These are phyloP conservation scores for Hippoglossus hippoglossus DNA, from an alignment of 2,797 vertebrate species.

Conservation along the genomic window DNA sequence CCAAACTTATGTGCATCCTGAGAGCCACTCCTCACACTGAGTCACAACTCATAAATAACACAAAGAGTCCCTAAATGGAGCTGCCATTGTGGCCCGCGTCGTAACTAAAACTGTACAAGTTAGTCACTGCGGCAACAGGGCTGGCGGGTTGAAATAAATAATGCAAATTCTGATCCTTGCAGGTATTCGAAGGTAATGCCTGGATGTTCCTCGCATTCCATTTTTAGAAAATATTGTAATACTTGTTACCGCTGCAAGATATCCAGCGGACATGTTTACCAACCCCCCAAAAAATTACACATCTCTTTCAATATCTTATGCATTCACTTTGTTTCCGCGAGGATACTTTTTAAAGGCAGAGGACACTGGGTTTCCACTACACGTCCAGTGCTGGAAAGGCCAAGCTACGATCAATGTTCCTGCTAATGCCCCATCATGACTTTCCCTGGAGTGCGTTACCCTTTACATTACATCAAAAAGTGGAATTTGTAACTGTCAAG, in stretches of 20 bases:
- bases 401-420: constrained; percentile 1
- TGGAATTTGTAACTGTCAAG: background rate
- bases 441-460: background rate
- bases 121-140: background rate
- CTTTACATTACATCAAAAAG: constrained; percentile 6
- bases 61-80: constrained; percentile 7
- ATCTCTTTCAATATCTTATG: constrained; percentile 2
- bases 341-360: background rate
- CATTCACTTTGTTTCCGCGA: background rate
- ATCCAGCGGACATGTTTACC: background rate
- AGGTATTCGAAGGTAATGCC: background rate
- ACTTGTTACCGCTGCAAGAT: background rate
- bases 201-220: background rate
- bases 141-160: background rate
- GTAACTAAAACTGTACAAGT: constrained; percentile 15
- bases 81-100: constrained; percentile 14
- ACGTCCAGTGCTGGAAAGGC: constrained; percentile 4
- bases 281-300: background rate
- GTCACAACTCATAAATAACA: constrained; percentile 38
- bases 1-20: constrained; percentile 36
- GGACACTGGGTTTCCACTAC: background rate
- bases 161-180: background rate
- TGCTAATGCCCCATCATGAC: background rate
- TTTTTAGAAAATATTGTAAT: background rate
- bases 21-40: constrained; percentile 31